Conservation (phyloP, 2,113 vertebrate species). For the Panurus biarmicus region DNA sequence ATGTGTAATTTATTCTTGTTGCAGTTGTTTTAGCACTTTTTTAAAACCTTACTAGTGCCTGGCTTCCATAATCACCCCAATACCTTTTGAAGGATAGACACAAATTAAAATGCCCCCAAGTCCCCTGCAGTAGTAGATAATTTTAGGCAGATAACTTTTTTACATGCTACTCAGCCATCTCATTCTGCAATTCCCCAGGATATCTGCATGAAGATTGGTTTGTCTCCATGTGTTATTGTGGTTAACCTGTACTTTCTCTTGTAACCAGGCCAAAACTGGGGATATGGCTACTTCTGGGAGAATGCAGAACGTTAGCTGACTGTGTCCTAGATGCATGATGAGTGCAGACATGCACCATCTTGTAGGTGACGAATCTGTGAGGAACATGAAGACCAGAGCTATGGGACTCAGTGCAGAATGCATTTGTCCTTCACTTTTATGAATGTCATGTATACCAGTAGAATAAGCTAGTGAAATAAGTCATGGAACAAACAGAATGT, state of each 20-base stretch:
- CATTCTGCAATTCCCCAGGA: background rate
- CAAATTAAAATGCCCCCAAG: background rate
- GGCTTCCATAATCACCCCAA: background rate
- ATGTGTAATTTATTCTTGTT: conserved; percentile 33
- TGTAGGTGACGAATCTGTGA: background rate
- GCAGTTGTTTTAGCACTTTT: background rate
- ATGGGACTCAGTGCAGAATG: background rate
- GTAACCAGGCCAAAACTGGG: background rate
- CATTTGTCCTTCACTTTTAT: background rate
- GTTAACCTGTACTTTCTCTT: background rate
- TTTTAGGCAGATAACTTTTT: background rate
- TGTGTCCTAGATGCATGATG: background rate
- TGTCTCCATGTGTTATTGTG: background rate
- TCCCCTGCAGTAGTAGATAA: background rate
- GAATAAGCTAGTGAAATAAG: background rate
- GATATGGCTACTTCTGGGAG: background rate
- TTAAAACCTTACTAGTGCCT: background rate
- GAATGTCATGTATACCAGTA: background rate
- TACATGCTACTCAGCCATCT: background rate
- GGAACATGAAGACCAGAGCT: background rate
- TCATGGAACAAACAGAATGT: background rate
- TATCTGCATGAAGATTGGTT: background rate
- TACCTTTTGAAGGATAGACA: background rate
- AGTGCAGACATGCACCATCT: background rate
- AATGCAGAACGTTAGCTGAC: background rate